Percentiles rank a stretch among this genome's conserved stretches.
phyloP scores from a whole-genome alignment of 1,140 invertebrate genomes.

The Liolophura sinensis region DNA sequence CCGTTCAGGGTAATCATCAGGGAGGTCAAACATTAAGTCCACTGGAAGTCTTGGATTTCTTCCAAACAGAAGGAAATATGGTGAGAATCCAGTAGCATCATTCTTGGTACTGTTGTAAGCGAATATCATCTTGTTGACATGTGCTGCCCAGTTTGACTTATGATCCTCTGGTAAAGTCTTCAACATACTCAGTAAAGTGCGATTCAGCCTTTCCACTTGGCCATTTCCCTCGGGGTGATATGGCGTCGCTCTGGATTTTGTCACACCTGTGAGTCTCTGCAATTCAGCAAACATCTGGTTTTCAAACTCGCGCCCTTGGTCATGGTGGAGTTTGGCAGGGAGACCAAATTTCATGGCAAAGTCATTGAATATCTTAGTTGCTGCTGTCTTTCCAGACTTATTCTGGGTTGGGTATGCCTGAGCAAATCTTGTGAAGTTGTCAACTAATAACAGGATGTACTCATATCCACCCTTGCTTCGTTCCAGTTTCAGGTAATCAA shows the following conservation, averaged over 20 bases:
- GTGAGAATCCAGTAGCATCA: slow-evolving; percentile 13
- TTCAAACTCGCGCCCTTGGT: slow-evolving; percentile 15
- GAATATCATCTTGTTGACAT: slow-evolving; percentile 8
- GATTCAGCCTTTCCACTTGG: neutral
- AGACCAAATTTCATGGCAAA: slow-evolving; percentile 6
- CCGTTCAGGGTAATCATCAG: no score
- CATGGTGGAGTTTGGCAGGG: slow-evolving; percentile 2
- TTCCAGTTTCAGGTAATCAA: slow-evolving; percentile 25
- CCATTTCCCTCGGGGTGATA: slow-evolving; percentile 3
- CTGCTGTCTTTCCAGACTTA: neutral
- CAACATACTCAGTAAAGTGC: slow-evolving; percentile 17
- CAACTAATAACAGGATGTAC: slow-evolving; percentile 34
- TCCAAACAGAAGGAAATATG: slow-evolving; percentile 22
- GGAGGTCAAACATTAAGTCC: slow-evolving; percentile 10
- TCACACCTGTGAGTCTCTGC: neutral
- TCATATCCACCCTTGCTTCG: slow-evolving; percentile 19
- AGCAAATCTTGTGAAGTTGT: slow-evolving; percentile 28
- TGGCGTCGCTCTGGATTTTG: no score
- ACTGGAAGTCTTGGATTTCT: slow-evolving; percentile 17
- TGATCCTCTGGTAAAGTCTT: slow-evolving; percentile 7
- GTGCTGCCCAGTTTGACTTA: slow-evolving; percentile 14
- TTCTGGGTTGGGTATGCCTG: slow-evolving; percentile 23
- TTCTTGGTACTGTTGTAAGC: slow-evolving; percentile 17
- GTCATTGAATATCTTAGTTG: slow-evolving; percentile 12
- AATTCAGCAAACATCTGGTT: neutral